phyloP scores from a whole-genome alignment of 2,113 vertebrate genomes.

The Ondatra zibethicus region DNA sequence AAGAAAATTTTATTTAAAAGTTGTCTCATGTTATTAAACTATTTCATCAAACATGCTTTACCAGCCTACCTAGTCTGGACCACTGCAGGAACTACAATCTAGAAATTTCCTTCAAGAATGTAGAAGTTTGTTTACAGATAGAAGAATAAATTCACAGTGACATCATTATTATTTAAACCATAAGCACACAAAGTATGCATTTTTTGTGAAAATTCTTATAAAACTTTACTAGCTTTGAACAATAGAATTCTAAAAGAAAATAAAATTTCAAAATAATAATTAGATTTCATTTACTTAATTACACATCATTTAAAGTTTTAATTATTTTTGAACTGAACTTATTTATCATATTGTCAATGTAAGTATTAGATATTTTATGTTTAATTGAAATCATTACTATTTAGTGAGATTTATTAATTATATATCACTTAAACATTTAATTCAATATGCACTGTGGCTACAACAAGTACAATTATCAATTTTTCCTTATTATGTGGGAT shows the following conservation, averaged over 20 bases:
- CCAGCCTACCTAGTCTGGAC: background rate
- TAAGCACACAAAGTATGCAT: background rate
- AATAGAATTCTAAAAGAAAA: background rate
- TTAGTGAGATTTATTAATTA: slow-evolving; percentile 30
- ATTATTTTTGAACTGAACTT: slow-evolving; percentile 27
- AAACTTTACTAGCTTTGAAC: background rate
- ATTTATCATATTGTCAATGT: background rate
- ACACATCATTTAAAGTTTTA: background rate
- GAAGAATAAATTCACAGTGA: background rate
- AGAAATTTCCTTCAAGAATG: background rate
- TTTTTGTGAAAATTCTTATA: slow-evolving; percentile 19
- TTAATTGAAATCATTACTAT: slow-evolving; percentile 6
- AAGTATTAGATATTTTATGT: background rate
- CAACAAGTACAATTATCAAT: background rate
- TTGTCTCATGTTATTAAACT: background rate
- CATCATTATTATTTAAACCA: slow-evolving; percentile 24
- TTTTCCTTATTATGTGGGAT: background rate
- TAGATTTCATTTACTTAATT: background rate
- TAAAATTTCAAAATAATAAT: background rate
- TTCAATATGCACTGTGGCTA: background rate
- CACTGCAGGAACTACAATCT: background rate
- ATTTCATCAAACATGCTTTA: background rate
- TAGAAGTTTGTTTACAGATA: background rate
- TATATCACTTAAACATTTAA: background rate
- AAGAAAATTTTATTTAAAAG: background rate